A percentile compares a stretch with the other conserved stretches of the same genome.
Evolutionary conservation across 2,888 invertebrate species (phyloP).

Genomic region (Pocota personata): DNA sequence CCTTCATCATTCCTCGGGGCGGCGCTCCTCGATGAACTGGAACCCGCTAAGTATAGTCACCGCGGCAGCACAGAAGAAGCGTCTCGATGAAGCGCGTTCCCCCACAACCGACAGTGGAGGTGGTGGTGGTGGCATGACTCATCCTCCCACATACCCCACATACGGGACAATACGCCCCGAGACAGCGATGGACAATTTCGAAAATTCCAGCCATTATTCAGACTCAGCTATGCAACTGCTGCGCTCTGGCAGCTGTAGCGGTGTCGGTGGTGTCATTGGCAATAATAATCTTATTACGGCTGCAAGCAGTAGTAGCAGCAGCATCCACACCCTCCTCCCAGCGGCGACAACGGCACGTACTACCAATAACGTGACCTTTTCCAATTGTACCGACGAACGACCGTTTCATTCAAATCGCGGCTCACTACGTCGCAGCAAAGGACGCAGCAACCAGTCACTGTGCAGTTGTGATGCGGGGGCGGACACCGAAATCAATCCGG

Average conservation of each 20-base stretch:
- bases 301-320: slow-evolving; percentile 69
- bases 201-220: slow-evolving; percentile 78
- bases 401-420: slow-evolving; percentile 77
- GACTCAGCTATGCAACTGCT: slow-evolving; percentile 78
- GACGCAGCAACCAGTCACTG: slow-evolving; percentile 82
- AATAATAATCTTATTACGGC: slow-evolving; percentile 74
- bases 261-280: slow-evolving; percentile 73
- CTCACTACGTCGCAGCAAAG: slow-evolving; percentile 81
- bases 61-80: slow-evolving; percentile 74
- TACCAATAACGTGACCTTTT: slow-evolving; percentile 80
- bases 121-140: slow-evolving; percentile 30
- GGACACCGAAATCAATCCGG: slow-evolving; percentile 81
- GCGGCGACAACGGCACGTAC: slow-evolving; percentile 64
- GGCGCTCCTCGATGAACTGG: slow-evolving; percentile 65
- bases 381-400: slow-evolving; percentile 79
- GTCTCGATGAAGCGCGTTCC: slow-evolving; percentile 51
- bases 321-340: slow-evolving; percentile 73
- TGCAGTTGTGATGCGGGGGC: slow-evolving; percentile 82
- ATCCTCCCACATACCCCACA: slow-evolving; percentile 70
- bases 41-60: slow-evolving; percentile 66
- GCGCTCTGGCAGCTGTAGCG: slow-evolving; percentile 76
- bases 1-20: slow-evolving; percentile 45
- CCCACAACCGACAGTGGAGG: slow-evolving; percentile 60
- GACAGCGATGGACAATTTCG: slow-evolving; percentile 77
- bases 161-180: slow-evolving; percentile 76